Base-by-base conservation (phyloP, 2,797 vertebrate species). In the Enteromius unitaeniatus region DNA sequence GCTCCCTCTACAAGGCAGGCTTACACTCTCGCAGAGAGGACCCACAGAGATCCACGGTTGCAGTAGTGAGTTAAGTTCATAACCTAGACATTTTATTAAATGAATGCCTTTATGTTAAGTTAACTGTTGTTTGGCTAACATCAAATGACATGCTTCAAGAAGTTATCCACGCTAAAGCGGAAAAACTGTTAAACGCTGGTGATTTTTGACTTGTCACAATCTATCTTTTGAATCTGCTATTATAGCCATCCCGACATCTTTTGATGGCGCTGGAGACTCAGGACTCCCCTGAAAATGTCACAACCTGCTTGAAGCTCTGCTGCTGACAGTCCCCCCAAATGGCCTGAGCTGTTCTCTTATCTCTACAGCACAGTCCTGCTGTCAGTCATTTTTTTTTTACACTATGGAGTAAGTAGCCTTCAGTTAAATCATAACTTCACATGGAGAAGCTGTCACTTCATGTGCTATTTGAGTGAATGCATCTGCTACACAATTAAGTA, bases 251-350 rank as follows among this genome's bases (percentile, higher is more conserved):
- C 68, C 8, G n/a, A 82, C 64, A 72, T 77, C 64, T 84, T 78
- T 58, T 82, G 75, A 67, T 79, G 79, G 75, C 3, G 9, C 60
- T 11, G 53, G 70, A 79, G 82, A 86, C 82, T 82, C 75, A 72
- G 82, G 75, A 78, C 69, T 76, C 82, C 47, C 53, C 40, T 76
- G 58, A 67, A 88, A 86, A 86, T 72, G 84, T 84, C 84, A 88
- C n/a, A 79, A 60, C 40, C 74, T 37, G 74, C 80, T 84, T 81
- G 65, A 68, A 77, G 76, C 80, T 75, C 1, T 34, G 40, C 47
- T 67, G 58, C 68, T 84, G 82, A 84, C 87, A 84, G 85, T 72
- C 76, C 73, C 74, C 64, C 34, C 62, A 75, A 79, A 82, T 79
- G 79, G 76, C 85, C 76, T 15, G 65, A 78, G 55, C 77, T 78